Base-by-base conservation (phyloP, 1,140 invertebrate species). In the Halyomorpha halys region DNA sequence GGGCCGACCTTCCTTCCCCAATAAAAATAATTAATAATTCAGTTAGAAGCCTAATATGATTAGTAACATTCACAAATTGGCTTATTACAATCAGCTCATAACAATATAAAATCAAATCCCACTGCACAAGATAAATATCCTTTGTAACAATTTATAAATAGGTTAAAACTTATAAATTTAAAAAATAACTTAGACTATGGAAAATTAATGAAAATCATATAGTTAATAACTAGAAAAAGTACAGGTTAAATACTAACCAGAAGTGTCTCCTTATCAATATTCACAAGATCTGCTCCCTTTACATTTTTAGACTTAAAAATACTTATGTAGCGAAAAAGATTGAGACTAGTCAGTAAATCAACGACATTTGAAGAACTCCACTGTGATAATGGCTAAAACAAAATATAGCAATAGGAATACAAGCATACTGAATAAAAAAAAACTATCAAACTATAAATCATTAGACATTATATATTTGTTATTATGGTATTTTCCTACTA, bases 301-400 rank as follows among this genome's bases (percentile, higher is more conserved):
- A 65, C 60, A 30, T 59, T 65, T 23, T 61, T 65, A 15, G 34
- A 45, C 21, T 65, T 65, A 47, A 65, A 65, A 23, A 61, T 25
- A 30, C 44, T 49, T 14, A 65, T 51, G 34, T 65, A 65, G 16
- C 54, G 18, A 18, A 21, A 59, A 15, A 65, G 27, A 59, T 65
- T 65, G 18, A 65, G 54, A 27, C 19, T 23, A 8, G 64, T 59
- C 6, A 65, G 34, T 5, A 65, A 44, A 53, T 65, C 44, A n/a
- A 65, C 14, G 11, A 65, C 64, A 51, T 65, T 65, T n/a, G 44
- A 15, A 39, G 6, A 8, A 18, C 39, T 65, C 64, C 64, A 65
- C 27, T 65, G 54, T 14, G 34, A 14, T 61, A 65, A 61, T 9
- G 64, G 64, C 64, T 65, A 59, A 49, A 65, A 65, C 3, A 64